Conservation (phyloP, 2,113 vertebrate genomes). For the Eolophus roseicapilla region DNA sequence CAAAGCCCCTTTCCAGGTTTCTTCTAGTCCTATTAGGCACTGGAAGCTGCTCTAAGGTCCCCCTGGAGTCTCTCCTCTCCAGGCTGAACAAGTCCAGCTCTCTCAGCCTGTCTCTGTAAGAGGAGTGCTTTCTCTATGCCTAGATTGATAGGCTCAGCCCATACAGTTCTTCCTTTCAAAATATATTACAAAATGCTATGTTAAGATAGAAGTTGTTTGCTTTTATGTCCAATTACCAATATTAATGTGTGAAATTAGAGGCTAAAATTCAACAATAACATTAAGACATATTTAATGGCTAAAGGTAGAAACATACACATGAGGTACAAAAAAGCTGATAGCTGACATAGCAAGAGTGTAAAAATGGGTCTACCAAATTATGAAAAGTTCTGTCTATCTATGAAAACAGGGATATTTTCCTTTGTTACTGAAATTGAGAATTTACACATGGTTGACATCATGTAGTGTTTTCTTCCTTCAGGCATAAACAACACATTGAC, state of each 20-base stretch:
- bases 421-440: not conserved
- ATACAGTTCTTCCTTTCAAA: not conserved
- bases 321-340: not conserved
- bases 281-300: not conserved
- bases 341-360: not conserved
- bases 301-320: not conserved
- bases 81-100: not conserved
- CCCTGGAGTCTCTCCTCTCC: not conserved
- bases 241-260: not conserved
- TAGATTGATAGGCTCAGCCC: not conserved
- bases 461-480: not conserved
- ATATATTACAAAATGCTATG: not conserved
- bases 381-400: not conserved
- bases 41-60: not conserved
- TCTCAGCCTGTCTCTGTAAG: not conserved
- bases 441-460: not conserved
- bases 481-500: not conserved
- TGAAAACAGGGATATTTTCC: not conserved
- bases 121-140: not conserved
- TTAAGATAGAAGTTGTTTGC: not conserved
- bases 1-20: not conserved
- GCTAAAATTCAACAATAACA: not conserved
- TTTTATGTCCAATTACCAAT: not conserved
- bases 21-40: not conserved
- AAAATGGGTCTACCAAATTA: not conserved